Percentiles rank a stretch among this genome's conserved stretches.
phyloP scores from a whole-genome alignment of 2,888 invertebrate species.

The Parnassius apollo region DNA sequence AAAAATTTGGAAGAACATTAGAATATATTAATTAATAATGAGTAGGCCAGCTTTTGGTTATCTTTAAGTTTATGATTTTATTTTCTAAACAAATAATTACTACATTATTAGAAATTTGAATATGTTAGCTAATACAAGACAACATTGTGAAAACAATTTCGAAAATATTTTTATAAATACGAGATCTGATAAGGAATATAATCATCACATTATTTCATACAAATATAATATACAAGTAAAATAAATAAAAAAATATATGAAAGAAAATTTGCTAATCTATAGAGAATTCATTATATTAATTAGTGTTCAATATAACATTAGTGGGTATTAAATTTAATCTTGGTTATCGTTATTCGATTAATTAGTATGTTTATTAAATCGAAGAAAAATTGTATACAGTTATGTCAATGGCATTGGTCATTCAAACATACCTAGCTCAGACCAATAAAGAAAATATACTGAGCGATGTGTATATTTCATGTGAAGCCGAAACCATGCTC shows the following conservation, averaged over 20 bases:
- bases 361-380: too few species aligned
- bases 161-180: slow-evolving; percentile 42
- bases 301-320: slow-evolving; percentile 31
- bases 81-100: slow-evolving; percentile 22
- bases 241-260: slow-evolving; percentile 34
- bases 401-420: not conserved
- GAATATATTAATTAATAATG: not conserved
- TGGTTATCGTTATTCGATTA: slow-evolving; percentile 8
- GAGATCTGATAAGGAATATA: slow-evolving; percentile 51
- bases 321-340: slow-evolving; percentile 23
- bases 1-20: not conserved
- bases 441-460: too few species aligned
- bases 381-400: slow-evolving; percentile 16
- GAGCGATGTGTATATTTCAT: too few species aligned
- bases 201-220: slow-evolving; percentile 32
- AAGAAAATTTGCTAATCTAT: slow-evolving; percentile 38
- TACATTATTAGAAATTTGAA: slow-evolving; percentile 26
- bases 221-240: slow-evolving; percentile 27
- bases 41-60: slow-evolving; percentile 11
- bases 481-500: too few species aligned
- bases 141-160: slow-evolving; percentile 32
- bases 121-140: slow-evolving; percentile 35
- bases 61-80: slow-evolving; percentile 26
- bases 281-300: slow-evolving; percentile 33
- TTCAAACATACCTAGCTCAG: not conserved